Base-by-base conservation (phyloP, 2,113 vertebrate species). In the Psilopsiagon aymara region DNA sequence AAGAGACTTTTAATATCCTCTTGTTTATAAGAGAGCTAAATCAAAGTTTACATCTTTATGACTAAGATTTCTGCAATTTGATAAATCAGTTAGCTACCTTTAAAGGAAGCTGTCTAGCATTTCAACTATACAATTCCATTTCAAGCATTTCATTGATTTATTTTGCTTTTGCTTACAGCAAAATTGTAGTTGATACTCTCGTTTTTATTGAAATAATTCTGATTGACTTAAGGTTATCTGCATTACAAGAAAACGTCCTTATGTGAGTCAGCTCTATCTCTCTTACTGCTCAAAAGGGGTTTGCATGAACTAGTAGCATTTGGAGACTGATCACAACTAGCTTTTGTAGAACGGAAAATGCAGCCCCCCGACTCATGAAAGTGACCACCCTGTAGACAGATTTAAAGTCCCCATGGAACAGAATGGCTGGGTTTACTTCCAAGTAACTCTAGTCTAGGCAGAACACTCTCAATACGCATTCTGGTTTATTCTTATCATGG, bases 11-110 rank as follows among this genome's bases (percentile, higher is more conserved):
- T 78, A 95, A 93, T 86, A 96, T 62, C 73, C 49, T 39, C 63
- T 83, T 77, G 53, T 86, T 96, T 95, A 90, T 88, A 85, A 85
- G 70, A 95, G 87, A 73, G 23, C 33, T 66, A 94, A 90, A 96
- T 93, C 44, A 76, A 93, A 63, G 71, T 76, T 84, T 93, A 82
- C 5, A 35, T 63, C 47, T 68, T 67, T 62, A 62, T 28, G 57
- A 62, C 67, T 41, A 47, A 86, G 79, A 80, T 90, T 93, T 66
- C 63, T 92, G 59, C 59, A 4, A 27, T 41, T 39, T 77, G 75
- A 88, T 77, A 93, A 73, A 86, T 80, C 85, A 91, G 39, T 17
- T 75, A 74, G 52, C n/a, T 49, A 76, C 37, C 44, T 88, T 79
- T 39, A 52, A 82, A 77, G 67, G 62, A 60, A 74, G 44, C 28